Percentiles rank a stretch among this genome's conserved stretches.
Evolutionary conservation across 53 echinoderm and acorn worm genomes (phyloP).

Genomic region (Actinopyga echinites): DNA sequence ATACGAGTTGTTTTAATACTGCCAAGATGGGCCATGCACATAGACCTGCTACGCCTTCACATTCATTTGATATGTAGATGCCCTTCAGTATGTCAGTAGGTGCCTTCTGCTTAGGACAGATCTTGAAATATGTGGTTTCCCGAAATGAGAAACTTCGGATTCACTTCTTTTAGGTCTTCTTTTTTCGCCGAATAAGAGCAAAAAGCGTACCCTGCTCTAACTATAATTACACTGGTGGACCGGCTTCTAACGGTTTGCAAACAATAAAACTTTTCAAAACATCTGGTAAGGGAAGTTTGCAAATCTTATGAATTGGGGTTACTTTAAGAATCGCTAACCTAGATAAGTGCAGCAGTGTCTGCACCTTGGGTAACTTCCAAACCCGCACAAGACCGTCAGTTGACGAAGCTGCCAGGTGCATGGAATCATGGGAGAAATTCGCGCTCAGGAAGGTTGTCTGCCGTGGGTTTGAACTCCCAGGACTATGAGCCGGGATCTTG

Average conservation of each 20-base stretch:
- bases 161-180: background rate
- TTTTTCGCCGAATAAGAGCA: background rate
- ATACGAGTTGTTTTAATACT: too few species aligned
- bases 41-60: too few species aligned
- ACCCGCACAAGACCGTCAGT: constrained; percentile 85
- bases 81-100: too few species aligned
- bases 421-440: constrained; percentile 83
- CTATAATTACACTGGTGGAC: constrained; percentile 14
- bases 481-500: constrained; percentile 63
- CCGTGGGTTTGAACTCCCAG: constrained; percentile 46
- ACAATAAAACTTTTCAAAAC: constrained; percentile 73
- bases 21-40: too few species aligned
- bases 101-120: too few species aligned
- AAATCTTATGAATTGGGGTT: constrained; percentile 75
- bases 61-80: too few species aligned
- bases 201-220: too few species aligned
- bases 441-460: constrained; percentile 66
- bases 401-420: constrained; percentile 84
- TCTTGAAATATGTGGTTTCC: too few species aligned
- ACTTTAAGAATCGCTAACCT: constrained; percentile 77
- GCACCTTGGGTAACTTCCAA: constrained; percentile 76
- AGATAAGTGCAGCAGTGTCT: constrained; percentile 72
- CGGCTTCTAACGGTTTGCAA: constrained; percentile 61
- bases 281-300: constrained; percentile 76
- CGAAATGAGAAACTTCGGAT: too few species aligned